phyloP scores from a whole-genome alignment of 2,888 invertebrate species.

The Iphiclides podalirius region DNA sequence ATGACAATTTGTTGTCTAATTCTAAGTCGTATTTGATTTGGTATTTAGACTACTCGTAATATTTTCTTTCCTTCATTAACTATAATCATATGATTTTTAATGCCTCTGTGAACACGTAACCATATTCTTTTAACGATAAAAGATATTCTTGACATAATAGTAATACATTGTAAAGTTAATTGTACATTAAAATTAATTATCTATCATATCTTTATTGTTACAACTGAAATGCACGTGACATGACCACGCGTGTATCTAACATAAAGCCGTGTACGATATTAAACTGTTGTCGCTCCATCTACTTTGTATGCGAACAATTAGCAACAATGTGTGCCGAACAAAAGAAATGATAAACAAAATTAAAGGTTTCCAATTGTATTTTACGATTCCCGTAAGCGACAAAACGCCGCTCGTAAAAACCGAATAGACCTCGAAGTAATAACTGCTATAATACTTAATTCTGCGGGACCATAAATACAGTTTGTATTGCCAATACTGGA shows the following conservation, averaged over 20 bases:
- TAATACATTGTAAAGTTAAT: slow-evolving; percentile 17
- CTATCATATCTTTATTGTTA: slow-evolving; percentile 1
- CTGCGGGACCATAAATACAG: slow-evolving; percentile 8
- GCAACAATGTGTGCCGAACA: slow-evolving; percentile 61
- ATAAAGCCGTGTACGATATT: slow-evolving; percentile 16
- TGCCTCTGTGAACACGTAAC: too few species aligned
- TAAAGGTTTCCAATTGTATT: slow-evolving; percentile 72
- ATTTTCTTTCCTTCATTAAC: too few species aligned
- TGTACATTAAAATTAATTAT: slow-evolving; percentile 21
- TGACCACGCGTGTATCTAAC: slow-evolving; percentile 20
- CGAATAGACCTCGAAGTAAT: slow-evolving; percentile 52
- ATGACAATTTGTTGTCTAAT: too few species aligned
- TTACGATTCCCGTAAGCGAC: slow-evolving; percentile 73
- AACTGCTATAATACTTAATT: slow-evolving; percentile 25
- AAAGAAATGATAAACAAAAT: slow-evolving; percentile 73
- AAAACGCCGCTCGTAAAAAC: slow-evolving; percentile 63
- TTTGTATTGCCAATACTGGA: slow-evolving; percentile 26
- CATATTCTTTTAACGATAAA: too few species aligned
- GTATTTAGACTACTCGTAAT: too few species aligned
- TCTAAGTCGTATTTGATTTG: too few species aligned
- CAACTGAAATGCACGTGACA: slow-evolving; percentile 4
- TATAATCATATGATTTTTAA: too few species aligned
- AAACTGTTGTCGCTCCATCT: slow-evolving; percentile 29
- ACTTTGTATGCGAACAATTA: slow-evolving; percentile 57
- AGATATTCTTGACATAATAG: too few species aligned